These are phyloP conservation scores for Drosophila rhopaloa DNA, from an alignment of 1,140 invertebrate genomes.

Conservation along the genomic window DNA sequence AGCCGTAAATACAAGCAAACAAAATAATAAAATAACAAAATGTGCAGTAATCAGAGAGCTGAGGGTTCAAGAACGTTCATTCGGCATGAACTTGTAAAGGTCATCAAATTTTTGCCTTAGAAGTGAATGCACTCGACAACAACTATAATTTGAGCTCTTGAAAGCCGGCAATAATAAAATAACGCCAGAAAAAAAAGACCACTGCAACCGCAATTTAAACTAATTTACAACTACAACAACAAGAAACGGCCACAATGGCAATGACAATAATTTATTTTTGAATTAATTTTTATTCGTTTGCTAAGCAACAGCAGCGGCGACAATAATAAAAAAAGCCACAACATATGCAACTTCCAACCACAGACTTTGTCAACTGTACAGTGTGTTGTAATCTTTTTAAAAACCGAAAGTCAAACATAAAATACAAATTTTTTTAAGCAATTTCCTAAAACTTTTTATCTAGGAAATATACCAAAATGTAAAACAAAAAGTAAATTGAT, in stretches of 20 bases:
- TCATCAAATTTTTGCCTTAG: conserved; percentile 63
- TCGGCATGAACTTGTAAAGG: conserved; percentile 73
- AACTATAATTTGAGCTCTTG: conserved; percentile 31
- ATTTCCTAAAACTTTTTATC: too few relatives aligned
- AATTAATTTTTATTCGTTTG: conserved; percentile 78
- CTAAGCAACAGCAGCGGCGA: conserved; percentile 52
- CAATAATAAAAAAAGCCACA: conserved; percentile 32
- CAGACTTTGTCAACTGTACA: conserved; percentile 34
- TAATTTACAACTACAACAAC: conserved; percentile 50
- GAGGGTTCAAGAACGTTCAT: conserved; percentile 72
- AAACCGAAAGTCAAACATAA: background rate
- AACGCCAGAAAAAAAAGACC: conserved; percentile 25
- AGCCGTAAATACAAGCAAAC: conserved; percentile 4
- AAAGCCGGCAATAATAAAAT: conserved; percentile 63
- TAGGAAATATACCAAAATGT: too few relatives aligned
- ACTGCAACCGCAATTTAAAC: conserved; percentile 78
- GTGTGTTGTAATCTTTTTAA: background rate
- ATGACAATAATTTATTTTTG: conserved; percentile 81
- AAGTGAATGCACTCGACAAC: conserved; percentile 65
- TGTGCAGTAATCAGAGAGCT: conserved; percentile 9
- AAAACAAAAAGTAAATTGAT: too few relatives aligned
- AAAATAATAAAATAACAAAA: conserved; percentile 32
- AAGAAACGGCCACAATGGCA: conserved; percentile 56
- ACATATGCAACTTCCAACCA: conserved; percentile 58
- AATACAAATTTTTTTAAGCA: background rate